Evolutionary conservation across 1,140 invertebrate genomes (phyloP), one percentile per base, ranked within the genome.

Genomic region (Berghia stephanieae): DNA sequence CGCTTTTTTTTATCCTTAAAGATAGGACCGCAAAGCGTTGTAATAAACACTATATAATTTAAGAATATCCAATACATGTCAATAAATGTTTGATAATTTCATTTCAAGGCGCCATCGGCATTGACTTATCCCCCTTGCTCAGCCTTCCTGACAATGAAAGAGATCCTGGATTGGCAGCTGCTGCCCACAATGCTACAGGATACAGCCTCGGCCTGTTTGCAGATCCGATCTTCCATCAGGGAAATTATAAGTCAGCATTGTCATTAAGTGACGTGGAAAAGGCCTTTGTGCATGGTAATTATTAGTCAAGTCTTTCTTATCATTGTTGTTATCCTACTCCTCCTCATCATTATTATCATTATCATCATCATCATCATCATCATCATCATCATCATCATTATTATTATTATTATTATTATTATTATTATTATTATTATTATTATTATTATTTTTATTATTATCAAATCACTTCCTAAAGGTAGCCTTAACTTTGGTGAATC

Each of bases 151-250:
- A 81, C 40, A 80, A 84, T 42, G 31, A 63, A 18, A 66, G 67
- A 5, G 66, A 74, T 31, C 78, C 68, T 13, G 81, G 84, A 34
- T 78, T 81, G 36, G 57, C 72, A 5, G 80, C 72, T 5, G 80
- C 83, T 1, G 57, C 79, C 0, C 63, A 80, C 16, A 76, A 77
- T 38, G 77, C 68, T 3, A 77, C 79, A 43, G 77, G 83, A 42
- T 84, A 85, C 73, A 77, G 77, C 24, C 79, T 84, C n/a, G 85
- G 84, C 67, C 80, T 81, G 57, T 87, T 82, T 73, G 81, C 80
- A 31, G 76, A 83, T 42, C 81, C 85, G 16, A 83, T 88, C 40
- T 84, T 79, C 72, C 27, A 82, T 84, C 75, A 85, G 79, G 70
- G 66, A 80, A 36, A 36, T 49, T 60, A 83, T 40, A 52, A 40